Evolutionary conservation across 1,140 invertebrate species (phyloP), one percentile per base, ranked within the genome.

Genomic region (Diabrotica undecimpunctata): DNA sequence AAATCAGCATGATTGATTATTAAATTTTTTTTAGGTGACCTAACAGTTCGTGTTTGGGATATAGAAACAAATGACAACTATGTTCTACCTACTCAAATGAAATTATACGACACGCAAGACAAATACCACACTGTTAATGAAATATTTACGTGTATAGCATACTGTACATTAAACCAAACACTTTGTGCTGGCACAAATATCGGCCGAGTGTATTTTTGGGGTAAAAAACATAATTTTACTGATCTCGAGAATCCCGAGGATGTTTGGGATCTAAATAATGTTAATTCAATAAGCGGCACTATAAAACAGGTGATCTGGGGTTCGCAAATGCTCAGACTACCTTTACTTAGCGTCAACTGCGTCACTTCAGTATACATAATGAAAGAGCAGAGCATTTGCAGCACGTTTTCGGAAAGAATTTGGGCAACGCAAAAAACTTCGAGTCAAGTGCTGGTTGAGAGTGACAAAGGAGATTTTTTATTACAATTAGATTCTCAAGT

Each of bases 11-110:
- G 1, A 25, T 25, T 25, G 4, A 25, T 25, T 25, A 25, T 25
- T 4, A 25, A 25, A 25, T 25, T 25, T 25, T n/a, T 60, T 70
- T 55, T 35, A 81, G 81, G 89, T 55, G 92, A 94, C 74, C 82
- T 90, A n/a, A 81, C 86, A 38, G 86, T 97, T 25, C 87, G 96
- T 72, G 87, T 97, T 71, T 98, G 95, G 95, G 92, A 99, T 78
- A 85, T 97, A 70, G 90, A 96, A 41, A 90, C 88, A 54, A 93
- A 95, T 58, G 95, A 98, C 73, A 98, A 95, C 80, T 95, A 92
- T 78, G 85, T 95, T 0, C 78, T 97, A 9, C 85, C 86, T 35
- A 85, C 74, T 9, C 67, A 66, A 5, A 64, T 77, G 63, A 78
- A 77, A 66, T 53, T 69, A 7, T 75, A 71, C 58, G 59, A 63